Evolutionary conservation across 2,888 invertebrate species (phyloP).

Genomic region (Cerceris rybyensis): DNA sequence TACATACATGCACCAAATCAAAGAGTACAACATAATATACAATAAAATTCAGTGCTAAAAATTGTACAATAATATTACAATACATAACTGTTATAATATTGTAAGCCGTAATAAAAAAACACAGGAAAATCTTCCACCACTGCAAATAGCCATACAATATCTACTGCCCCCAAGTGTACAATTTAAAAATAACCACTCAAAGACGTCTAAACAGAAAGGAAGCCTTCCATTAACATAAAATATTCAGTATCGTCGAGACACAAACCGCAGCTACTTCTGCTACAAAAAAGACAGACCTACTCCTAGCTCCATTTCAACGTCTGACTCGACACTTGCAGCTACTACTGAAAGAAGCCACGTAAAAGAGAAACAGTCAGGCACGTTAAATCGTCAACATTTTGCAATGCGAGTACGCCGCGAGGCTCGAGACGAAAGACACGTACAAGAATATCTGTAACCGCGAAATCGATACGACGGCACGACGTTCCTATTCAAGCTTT

Average conservation of each 20-base stretch:
- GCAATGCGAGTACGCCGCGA: constrained; percentile 12
- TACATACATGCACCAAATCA: too few relatives aligned
- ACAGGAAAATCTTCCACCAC: too few relatives aligned
- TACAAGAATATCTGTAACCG: constrained; percentile 59
- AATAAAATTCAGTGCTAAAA: too few relatives aligned
- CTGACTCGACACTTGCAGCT: constrained; percentile 38
- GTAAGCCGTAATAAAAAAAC: too few relatives aligned
- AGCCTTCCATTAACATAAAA: too few relatives aligned
- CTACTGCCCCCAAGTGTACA: too few relatives aligned
- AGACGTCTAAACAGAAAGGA: too few relatives aligned
- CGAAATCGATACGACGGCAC: constrained; percentile 57
- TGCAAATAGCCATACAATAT: too few relatives aligned
- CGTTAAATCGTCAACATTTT: constrained; percentile 43
- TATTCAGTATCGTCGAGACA: not conserved
- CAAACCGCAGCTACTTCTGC: not conserved
- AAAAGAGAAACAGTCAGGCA: constrained; percentile 18
- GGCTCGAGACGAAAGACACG: constrained; percentile 51
- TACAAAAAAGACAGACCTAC: not conserved
- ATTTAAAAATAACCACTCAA: too few relatives aligned
- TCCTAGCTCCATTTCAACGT: constrained; percentile 22
- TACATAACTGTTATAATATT: too few relatives aligned
- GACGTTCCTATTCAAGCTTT: constrained; percentile 55
- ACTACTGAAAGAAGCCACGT: constrained; percentile 13
- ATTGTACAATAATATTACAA: too few relatives aligned
- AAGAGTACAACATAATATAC: too few relatives aligned